Evolutionary conservation across 2,797 vertebrate species (phyloP), one percentile per base, ranked within the genome.

Genomic region (Typhlichthys subterraneus): DNA sequence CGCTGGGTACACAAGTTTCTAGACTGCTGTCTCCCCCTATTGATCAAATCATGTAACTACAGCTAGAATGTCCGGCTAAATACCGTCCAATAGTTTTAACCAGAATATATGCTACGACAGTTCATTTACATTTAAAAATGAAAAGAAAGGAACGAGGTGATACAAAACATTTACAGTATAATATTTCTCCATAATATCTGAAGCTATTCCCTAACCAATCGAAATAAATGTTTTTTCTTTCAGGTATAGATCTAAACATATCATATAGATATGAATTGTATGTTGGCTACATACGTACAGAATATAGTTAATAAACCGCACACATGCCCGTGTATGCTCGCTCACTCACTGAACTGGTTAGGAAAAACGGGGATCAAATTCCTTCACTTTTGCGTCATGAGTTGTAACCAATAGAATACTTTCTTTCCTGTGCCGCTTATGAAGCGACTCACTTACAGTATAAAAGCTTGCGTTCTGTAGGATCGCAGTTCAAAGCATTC

Each of bases 21-120:
- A 80, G 87, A 71, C 88, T 84, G 77, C 74, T 90, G 92, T 91
- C 91, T 79, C 92, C 92, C 86, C 88, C 92, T 91, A 72, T 89
- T 71, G 92, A 82, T 64, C 8, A 57, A 0, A 60, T n/a, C 0
- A 0, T 15, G 57, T 4, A 79, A 69, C 73, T 77, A 72, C 59
- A 46, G 33, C 6, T 23, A 31, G 23, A 29, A 29, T 29, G 23
- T 29, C 7, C 8, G 7, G 15, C 9, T 48, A 56, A 12, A 10
- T 11, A 38, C 29, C 0, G 31, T 4, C 13, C 23, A 29, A 29
- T 29, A 29, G 4, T 29, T 29, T 29, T 29, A 29, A 29, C 23
- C 4, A 29, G 4, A 29, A 29, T 29, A 29, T 29, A 29, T 29
- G 23, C 23, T 29, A 29, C 23, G 23, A 29, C 23, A 29, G 23